Evolutionary conservation across 2,113 vertebrate species (phyloP).

Genomic region (Pelmatolapia mariae): DNA sequence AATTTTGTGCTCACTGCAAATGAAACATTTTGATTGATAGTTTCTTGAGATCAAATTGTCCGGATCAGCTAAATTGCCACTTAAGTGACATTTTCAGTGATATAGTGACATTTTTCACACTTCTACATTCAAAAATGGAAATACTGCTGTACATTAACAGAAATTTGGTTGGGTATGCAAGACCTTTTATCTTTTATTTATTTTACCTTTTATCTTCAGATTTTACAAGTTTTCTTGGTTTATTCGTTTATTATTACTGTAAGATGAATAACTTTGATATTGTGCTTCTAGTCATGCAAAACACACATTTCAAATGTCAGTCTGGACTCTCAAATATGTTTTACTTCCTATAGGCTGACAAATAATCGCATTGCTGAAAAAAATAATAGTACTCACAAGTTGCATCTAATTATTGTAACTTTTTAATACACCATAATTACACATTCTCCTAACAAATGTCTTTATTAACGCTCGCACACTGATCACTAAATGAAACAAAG

Average conservation of each 20-base stretch:
- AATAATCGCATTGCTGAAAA: background rate
- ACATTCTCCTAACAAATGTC: background rate
- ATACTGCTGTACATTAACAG: background rate
- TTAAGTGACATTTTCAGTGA: background rate
- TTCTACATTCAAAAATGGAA: background rate
- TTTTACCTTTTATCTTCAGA: background rate
- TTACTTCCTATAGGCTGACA: background rate
- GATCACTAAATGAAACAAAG: background rate
- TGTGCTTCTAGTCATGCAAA: background rate
- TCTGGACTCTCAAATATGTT: background rate
- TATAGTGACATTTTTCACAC: background rate
- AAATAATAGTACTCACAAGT: background rate
- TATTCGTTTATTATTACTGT: background rate
- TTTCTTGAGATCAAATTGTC: background rate
- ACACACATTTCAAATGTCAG: background rate
- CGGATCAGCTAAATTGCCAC: background rate
- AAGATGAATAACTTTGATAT: background rate
- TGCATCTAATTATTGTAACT: background rate
- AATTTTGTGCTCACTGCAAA: background rate
- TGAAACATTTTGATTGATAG: background rate
- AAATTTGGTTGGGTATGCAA: background rate
- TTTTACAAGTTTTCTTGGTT: background rate
- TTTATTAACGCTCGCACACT: background rate
- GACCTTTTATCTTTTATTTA: background rate
- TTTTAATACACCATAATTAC: background rate